Base-by-base conservation (phyloP, 1,140 invertebrate species). In the Drosophila navojoa region DNA sequence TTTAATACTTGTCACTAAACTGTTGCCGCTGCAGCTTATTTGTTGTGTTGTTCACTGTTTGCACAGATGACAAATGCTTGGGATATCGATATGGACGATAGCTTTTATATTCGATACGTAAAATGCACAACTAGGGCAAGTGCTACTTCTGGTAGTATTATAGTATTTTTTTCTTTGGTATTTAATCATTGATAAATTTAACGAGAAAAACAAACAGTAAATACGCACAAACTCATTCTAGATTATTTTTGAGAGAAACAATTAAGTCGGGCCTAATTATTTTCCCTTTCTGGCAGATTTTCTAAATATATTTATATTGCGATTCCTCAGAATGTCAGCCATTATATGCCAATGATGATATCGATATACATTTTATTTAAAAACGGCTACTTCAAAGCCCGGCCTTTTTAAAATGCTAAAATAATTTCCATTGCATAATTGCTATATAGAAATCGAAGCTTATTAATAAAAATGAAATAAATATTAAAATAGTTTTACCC, bases 31-130 rank as follows among this genome's bases (percentile, higher is more conserved):
- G 66, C 52, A 44, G 50, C 52, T 38, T 57, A 62, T 62, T 59
- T 69, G 25, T 73, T 73, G 50, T 69, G 64, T 69, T 61, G 32
- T 61, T 32, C 35, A 54, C 29, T 69, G 71, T 69, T 69, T 73
- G 71, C 71, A 73, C 71, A 73, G 57, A 73, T 73, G 71, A 73
- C 57, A 73, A 73, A 73, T 69, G 55, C 57, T 40, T 25, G 5
- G 22, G 7, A 0, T 61, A 67, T 72, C 63, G 70, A 67, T 73
- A 68, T 19, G 32, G 42, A 42, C 64, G 66, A 62, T 73, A 58
- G 63, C 35, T 58, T 71, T 63, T 58, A 66, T 63, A 45, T 49
- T 32, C 60, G 27, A 45, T 50, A 22, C 27, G 38, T 54, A 55
- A 9, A 38, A n/a, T 55, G 10, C 11, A 29, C 44, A 19, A 5